Evolutionary conservation across 2,888 invertebrate genomes (phyloP).

Genomic region (Noctua janthe): DNA sequence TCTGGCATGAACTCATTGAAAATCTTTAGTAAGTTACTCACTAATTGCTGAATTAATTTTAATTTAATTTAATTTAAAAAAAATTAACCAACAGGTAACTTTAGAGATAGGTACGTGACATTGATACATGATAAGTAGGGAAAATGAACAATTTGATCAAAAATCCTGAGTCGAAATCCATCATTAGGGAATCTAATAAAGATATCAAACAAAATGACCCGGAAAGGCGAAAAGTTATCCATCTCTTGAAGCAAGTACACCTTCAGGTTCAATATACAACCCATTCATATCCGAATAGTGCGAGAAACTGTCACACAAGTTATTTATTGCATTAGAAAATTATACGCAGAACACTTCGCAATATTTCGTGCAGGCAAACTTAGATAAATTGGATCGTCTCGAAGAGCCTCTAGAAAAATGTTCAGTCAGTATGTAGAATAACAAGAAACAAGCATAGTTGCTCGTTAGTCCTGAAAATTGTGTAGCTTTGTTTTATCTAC

Average conservation of each 20-base stretch:
- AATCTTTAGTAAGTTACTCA: background rate
- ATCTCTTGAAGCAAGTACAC: background rate
- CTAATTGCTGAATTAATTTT: background rate
- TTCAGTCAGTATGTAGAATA: conserved; percentile 23
- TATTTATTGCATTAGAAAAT: conserved; percentile 46
- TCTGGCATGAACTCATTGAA: background rate
- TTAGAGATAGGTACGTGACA: background rate
- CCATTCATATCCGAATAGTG: conserved; percentile 16
- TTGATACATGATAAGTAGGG: no score
- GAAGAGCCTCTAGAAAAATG: conserved; percentile 41
- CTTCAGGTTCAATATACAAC: conserved; percentile 10
- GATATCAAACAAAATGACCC: background rate
- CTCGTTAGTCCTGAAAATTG: conserved; percentile 30
- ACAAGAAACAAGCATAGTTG: conserved; percentile 15
- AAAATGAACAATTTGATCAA: background rate
- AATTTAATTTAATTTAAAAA: background rate
- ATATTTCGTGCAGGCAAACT: conserved; percentile 34
- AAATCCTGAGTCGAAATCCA: background rate
- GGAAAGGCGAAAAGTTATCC: background rate
- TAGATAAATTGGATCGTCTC: conserved; percentile 55
- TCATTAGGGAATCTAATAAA: background rate
- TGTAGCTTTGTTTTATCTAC: conserved; percentile 15
- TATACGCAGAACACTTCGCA: conserved; percentile 26
- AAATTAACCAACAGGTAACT: background rate
- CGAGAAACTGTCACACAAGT: conserved; percentile 27